Conservation (phyloP, 2,888 invertebrate genomes). For the Archips xylosteana region DNA sequence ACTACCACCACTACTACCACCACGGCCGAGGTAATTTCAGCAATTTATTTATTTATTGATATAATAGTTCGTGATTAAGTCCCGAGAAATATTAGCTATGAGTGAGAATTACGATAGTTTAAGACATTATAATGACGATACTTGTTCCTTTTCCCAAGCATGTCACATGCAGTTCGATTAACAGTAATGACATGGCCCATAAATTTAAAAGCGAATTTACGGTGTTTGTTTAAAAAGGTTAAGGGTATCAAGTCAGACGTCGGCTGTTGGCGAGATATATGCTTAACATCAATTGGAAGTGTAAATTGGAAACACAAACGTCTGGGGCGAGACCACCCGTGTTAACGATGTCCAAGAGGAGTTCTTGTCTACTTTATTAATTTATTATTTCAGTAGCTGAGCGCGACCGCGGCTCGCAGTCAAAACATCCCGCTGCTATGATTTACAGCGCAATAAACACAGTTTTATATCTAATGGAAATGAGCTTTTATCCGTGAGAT, state of each 20-base stretch:
- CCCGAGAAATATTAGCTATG: too few species aligned
- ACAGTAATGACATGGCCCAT: not conserved
- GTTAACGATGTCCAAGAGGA: conserved; percentile 69
- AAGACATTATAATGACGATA: too few species aligned
- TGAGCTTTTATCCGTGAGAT: conserved; percentile 79
- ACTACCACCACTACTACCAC: too few species aligned
- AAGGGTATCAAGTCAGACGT: conserved; percentile 32
- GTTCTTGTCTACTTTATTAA: conserved; percentile 75
- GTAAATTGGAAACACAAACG: conserved; percentile 61
- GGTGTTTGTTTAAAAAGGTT: conserved; percentile 16
- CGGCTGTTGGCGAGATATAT: conserved; percentile 26
- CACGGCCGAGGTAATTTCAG: too few species aligned
- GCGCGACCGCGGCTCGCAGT: conserved; percentile 66
- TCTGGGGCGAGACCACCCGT: conserved; percentile 75
- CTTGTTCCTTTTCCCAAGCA: not conserved
- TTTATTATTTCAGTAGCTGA: conserved; percentile 82
- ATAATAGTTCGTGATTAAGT: too few species aligned
- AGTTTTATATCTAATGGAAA: conserved; percentile 82
- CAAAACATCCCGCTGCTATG: conserved; percentile 82
- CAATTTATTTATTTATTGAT: too few species aligned
- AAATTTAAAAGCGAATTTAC: conserved; percentile 31
- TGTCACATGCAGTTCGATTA: not conserved
- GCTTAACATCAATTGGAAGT: conserved; percentile 52
- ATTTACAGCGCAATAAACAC: conserved; percentile 81
- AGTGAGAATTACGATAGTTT: too few species aligned